These are phyloP conservation scores for Tipula vernalis DNA, from an alignment of 2,888 invertebrate species.

Conservation along the genomic window DNA sequence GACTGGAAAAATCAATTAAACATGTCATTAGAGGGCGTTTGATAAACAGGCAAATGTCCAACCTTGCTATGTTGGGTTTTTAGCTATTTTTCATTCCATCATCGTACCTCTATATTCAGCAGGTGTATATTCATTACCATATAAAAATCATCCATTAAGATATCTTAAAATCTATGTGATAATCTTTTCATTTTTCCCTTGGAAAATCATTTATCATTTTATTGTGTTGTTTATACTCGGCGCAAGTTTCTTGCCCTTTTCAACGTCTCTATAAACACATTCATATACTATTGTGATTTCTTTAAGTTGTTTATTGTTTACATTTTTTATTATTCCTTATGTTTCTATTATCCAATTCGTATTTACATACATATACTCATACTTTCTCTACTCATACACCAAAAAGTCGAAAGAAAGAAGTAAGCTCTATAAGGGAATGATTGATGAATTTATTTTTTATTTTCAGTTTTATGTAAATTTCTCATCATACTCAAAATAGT, in stretches of 20 bases:
- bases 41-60: neutral
- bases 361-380: neutral
- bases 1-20: neutral
- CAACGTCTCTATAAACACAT: neutral
- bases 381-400: neutral
- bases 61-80: neutral
- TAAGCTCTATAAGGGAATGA: neutral
- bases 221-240: neutral
- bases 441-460: neutral
- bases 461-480: neutral
- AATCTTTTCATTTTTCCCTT: neutral
- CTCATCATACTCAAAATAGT: neutral
- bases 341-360: neutral
- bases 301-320: neutral
- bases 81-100: neutral
- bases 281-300: neutral
- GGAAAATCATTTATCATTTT: neutral
- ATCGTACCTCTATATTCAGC: neutral
- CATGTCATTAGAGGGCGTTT: neutral
- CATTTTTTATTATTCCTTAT: neutral
- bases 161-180: neutral
- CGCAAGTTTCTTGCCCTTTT: neutral
- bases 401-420: neutral
- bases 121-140: neutral
- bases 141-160: neutral